Conservation (phyloP, 2,113 vertebrate species). For the Apeltes quadracus region DNA sequence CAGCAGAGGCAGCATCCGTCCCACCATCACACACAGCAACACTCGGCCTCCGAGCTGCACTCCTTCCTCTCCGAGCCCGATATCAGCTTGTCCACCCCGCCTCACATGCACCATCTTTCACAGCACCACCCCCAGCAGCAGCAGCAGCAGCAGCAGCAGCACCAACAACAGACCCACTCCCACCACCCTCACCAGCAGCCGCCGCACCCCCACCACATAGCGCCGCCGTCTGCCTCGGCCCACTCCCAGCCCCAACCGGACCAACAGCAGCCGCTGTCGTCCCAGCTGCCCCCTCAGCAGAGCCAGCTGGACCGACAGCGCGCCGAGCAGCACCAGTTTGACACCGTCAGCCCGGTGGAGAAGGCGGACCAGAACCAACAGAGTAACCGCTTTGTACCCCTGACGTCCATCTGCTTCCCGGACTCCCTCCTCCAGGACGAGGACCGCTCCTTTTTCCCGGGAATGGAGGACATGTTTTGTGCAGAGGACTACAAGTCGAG, state of each 20-base stretch:
- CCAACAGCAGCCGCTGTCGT: conserved; percentile 72
- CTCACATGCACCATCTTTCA: conserved; percentile 82
- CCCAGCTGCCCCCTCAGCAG: conserved; percentile 80
- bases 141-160: conserved; percentile 75
- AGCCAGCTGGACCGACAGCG: conserved; percentile 85
- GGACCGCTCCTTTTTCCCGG: conserved; percentile 91
- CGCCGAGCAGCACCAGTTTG: conserved; percentile 85
- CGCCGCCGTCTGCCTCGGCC: conserved; percentile 63
- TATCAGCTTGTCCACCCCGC: conserved; percentile 72
- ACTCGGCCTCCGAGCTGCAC: conserved; percentile 80
- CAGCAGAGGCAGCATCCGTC: conserved; percentile 78
- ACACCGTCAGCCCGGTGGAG: conserved; percentile 84
- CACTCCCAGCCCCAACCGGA: conserved; percentile 73
- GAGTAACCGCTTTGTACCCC: conserved; percentile 86
- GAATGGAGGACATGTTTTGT: conserved; percentile 97
- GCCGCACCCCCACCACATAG: conserved; percentile 76
- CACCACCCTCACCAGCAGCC: conserved; percentile 72
- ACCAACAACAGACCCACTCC: conserved; percentile 75
- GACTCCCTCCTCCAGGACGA: conserved; percentile 93
- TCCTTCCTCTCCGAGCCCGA: conserved; percentile 82
- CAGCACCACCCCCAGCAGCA: conserved; percentile 76
- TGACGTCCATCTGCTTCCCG: conserved; percentile 95
- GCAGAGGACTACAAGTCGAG: conserved; percentile 88
- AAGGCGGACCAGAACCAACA: conserved; percentile 80
- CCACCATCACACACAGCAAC: conserved; percentile 76